phyloP scores from a whole-genome alignment of 92 coral and sea anemone species.

The Ricordea florida region DNA sequence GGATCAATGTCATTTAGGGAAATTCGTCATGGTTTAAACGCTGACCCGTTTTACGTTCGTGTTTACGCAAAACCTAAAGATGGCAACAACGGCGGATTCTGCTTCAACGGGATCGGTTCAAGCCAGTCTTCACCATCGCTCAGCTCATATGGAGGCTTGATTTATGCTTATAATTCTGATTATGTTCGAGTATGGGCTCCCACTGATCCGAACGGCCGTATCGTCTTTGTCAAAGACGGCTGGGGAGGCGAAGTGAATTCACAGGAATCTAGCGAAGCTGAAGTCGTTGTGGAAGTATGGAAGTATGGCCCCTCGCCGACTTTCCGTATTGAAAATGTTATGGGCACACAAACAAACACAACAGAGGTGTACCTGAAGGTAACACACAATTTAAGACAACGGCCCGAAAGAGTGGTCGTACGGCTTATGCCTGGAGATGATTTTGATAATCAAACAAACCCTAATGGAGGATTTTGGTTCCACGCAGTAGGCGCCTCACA shows the following conservation, averaged over 20 bases:
- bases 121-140: slow-evolving; percentile 77
- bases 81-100: slow-evolving; percentile 71
- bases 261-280: slow-evolving; percentile 63
- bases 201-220: slow-evolving; percentile 64
- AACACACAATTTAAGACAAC: slow-evolving; percentile 76
- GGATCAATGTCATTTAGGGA: slow-evolving; percentile 85
- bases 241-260: slow-evolving; percentile 82
- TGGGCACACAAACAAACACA: slow-evolving; percentile 47
- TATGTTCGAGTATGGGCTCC: slow-evolving; percentile 97
- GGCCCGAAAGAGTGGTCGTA: slow-evolving; percentile 86
- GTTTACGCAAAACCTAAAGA: slow-evolving; percentile 79
- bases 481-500: slow-evolving; percentile 82
- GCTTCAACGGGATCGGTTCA: slow-evolving; percentile 87
- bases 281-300: slow-evolving; percentile 92
- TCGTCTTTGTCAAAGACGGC: slow-evolving; percentile 86
- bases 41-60: slow-evolving; percentile 90
- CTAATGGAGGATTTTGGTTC: slow-evolving; percentile 93
- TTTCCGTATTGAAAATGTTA: slow-evolving; percentile 73
- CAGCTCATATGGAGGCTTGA: slow-evolving; percentile 83
- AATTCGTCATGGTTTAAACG: slow-evolving; percentile 79
- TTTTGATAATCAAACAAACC: slow-evolving; percentile 19
- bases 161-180: slow-evolving; percentile 88
- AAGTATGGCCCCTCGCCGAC: slow-evolving; percentile 83
- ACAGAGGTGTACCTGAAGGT: slow-evolving; percentile 45
- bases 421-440: slow-evolving; percentile 60